Evolutionary conservation across 2,113 vertebrate genomes (phyloP).

Genomic region (Cavia porcellus): DNA sequence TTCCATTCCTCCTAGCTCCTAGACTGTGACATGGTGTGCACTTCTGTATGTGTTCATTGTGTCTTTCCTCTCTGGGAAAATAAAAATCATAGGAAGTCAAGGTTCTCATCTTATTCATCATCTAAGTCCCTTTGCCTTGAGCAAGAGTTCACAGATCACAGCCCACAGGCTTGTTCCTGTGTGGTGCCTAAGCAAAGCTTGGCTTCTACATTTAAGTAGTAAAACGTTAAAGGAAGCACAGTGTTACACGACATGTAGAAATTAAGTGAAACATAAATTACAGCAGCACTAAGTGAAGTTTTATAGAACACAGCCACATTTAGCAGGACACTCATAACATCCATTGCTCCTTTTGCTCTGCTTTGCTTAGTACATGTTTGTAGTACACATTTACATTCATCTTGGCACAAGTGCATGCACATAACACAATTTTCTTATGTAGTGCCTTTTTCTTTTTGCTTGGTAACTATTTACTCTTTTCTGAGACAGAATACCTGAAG

Average conservation of each 20-base stretch:
- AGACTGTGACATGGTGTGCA: not conserved
- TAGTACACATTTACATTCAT: no score
- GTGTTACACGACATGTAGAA: not conserved
- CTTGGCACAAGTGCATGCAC: no score
- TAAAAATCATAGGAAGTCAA: not conserved
- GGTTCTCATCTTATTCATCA: not conserved
- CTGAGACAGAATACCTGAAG: no score
- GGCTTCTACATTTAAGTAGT: not conserved
- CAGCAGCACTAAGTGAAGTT: not conserved
- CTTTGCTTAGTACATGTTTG: not conserved
- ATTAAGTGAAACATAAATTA: not conserved
- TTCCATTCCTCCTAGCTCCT: not conserved
- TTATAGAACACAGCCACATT: not conserved
- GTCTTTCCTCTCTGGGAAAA: not conserved
- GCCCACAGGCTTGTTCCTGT: not conserved
- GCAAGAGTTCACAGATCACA: not conserved
- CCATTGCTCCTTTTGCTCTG: not conserved
- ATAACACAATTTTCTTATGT: no score
- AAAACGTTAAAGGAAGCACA: not conserved
- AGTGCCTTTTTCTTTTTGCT: no score
- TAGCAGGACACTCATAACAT: not conserved
- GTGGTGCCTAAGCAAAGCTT: not conserved
- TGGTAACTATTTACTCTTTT: no score
- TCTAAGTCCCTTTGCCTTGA: not conserved
- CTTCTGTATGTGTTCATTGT: not conserved